Evolutionary conservation across 1,140 invertebrate genomes (phyloP).

Genomic region (Paraescarpia echinospica): DNA sequence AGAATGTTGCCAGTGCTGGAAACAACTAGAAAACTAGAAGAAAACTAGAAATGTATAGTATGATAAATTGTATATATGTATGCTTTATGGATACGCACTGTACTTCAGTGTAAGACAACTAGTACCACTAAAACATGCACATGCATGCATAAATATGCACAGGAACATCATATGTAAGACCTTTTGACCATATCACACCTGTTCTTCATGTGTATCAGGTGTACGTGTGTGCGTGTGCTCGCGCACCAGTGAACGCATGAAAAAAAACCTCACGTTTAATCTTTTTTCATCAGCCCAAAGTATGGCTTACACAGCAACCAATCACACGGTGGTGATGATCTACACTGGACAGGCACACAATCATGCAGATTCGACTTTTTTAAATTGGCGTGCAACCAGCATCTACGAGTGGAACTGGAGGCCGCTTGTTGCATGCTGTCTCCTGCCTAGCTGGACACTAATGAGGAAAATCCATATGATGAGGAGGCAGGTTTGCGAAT

Average conservation of each 20-base stretch:
- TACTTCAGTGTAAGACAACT: no score
- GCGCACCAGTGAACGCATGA: background rate
- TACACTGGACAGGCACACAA: background rate
- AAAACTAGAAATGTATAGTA: no score
- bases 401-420: background rate
- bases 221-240: no score
- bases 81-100: no score
- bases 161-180: background rate
- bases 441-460: background rate
- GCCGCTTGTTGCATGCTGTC: background rate
- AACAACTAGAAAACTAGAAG: no score
- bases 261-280: background rate
- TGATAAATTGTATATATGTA: no score
- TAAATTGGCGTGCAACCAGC: background rate
- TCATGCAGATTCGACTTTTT: background rate
- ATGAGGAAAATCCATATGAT: constrained; percentile 6
- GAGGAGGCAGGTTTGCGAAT: background rate
- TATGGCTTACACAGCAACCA: background rate
- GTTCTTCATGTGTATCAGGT: no score
- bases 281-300: background rate
- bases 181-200: no score
- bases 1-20: no score
- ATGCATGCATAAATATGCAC: background rate
- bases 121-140: no score
- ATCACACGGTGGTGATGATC: background rate